A percentile compares a stretch with the other conserved stretches of the same genome.
phyloP scores from a whole-genome alignment of 2,113 vertebrate genomes.

The Coptodon rendalli region DNA sequence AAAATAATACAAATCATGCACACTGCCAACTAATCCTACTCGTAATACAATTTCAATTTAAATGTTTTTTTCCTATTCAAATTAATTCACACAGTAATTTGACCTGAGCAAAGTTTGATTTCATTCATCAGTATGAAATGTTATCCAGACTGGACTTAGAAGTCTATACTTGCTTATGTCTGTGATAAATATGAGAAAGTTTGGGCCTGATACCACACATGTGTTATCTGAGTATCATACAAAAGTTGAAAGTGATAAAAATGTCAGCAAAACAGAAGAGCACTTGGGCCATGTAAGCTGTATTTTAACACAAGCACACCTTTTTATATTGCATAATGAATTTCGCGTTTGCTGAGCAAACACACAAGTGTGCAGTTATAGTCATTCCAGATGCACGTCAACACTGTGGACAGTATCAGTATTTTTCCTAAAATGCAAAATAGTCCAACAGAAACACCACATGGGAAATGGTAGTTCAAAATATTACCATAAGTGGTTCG shows the following conservation, averaged over 20 bases:
- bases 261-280: neutral
- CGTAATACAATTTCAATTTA: neutral
- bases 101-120: neutral
- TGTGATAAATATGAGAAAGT: neutral
- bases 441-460: neutral
- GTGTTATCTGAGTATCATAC: neutral
- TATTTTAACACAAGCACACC: neutral
- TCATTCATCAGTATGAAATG: neutral
- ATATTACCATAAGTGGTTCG: constrained; percentile 13
- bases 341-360: neutral
- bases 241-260: constrained; percentile 4
- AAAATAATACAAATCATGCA: neutral
- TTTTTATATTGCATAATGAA: neutral
- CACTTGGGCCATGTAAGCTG: neutral
- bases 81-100: neutral
- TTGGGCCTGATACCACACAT: neutral
- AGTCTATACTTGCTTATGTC: neutral
- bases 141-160: neutral
- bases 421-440: neutral
- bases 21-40: neutral
- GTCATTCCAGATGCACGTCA: neutral
- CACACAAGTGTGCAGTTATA: neutral
- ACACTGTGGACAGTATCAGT: neutral
- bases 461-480: neutral
- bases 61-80: neutral